phyloP scores from a whole-genome alignment of 2,797 vertebrate genomes.

The Pipistrellus kuhlii region DNA sequence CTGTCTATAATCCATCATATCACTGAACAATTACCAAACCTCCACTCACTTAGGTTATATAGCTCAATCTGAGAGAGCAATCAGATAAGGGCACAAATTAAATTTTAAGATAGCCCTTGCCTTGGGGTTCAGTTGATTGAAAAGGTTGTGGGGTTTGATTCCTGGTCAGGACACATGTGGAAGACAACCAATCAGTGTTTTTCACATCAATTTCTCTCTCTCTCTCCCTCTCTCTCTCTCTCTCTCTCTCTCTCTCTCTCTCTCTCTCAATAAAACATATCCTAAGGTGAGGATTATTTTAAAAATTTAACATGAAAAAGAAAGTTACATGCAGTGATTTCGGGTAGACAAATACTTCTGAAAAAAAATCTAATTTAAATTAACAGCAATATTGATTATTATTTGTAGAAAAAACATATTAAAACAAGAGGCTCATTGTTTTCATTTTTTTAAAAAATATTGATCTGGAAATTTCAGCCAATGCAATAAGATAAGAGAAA shows the following conservation, averaged over 20 bases:
- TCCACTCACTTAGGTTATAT: not conserved
- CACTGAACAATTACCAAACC: slow-evolving; percentile 21
- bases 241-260: not conserved
- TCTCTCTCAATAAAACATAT: not conserved
- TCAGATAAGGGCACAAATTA: slow-evolving; percentile 14
- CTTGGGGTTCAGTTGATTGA: not conserved
- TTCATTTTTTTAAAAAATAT: slow-evolving; percentile 21
- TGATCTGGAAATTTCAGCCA: slow-evolving; percentile 1
- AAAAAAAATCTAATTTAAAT: slow-evolving; percentile 41
- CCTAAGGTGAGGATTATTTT: not conserved
- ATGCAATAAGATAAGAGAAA: slow-evolving; percentile 61
- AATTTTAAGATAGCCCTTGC: slow-evolving; percentile 18
- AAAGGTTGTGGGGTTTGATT: not conserved
- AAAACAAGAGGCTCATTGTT: not conserved
- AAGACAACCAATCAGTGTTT: not conserved
- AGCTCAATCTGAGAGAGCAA: slow-evolving; percentile 3
- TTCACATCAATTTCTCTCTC: not conserved
- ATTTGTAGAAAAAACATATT: not conserved
- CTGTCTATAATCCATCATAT: not conserved
- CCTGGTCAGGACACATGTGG: not conserved
- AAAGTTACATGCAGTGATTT: slow-evolving; percentile 12
- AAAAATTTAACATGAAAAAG: not conserved
- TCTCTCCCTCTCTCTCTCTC: no score
- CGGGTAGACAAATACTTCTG: not conserved
- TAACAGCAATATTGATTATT: slow-evolving; percentile 4